phyloP scores from a whole-genome alignment of 2,113 vertebrate species.

The Paratilapia polleni region DNA sequence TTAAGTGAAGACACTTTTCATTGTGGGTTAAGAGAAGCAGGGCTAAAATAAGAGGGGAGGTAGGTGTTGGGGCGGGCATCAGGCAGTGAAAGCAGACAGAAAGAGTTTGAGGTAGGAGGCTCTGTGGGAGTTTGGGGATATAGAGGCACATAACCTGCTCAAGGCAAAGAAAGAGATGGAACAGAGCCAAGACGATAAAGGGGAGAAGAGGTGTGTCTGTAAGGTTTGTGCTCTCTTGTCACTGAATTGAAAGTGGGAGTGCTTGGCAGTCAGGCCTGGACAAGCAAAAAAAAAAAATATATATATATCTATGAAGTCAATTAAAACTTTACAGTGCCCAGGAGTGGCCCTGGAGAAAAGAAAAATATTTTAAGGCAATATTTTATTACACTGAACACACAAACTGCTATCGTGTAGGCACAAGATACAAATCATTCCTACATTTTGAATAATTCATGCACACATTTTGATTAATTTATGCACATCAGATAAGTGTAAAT shows the following conservation, averaged over 20 bases:
- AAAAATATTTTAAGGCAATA: background rate
- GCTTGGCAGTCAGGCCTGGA: constrained; percentile 22
- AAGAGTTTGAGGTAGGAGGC: constrained; percentile 38
- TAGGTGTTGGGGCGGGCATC: background rate
- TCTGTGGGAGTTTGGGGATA: constrained; percentile 43
- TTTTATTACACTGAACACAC: background rate
- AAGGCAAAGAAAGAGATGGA: constrained; percentile 41
- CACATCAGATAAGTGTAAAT: background rate
- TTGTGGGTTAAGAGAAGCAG: constrained; percentile 49
- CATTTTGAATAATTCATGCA: background rate
- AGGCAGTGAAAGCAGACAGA: constrained; percentile 13
- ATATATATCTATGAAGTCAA: constrained; percentile 24
- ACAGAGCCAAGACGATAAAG: constrained; percentile 39
- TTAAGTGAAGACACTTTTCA: constrained; percentile 37
- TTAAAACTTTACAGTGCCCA: constrained; percentile 16
- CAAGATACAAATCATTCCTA: background rate
- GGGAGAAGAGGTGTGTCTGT: constrained; percentile 40
- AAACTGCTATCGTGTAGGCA: background rate
- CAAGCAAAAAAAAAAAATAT: constrained; percentile 18
- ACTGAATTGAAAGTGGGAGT: constrained; percentile 54
- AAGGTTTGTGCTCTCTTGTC: constrained; percentile 61
- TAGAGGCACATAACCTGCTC: constrained; percentile 17
- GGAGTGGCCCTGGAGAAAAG: background rate
- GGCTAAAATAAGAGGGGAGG: constrained; percentile 1
- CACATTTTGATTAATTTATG: constrained; percentile 3